These are phyloP conservation scores for Dicrostonyx torquatus DNA, from an alignment of 2,797 vertebrate genomes.

Conservation along the genomic window DNA sequence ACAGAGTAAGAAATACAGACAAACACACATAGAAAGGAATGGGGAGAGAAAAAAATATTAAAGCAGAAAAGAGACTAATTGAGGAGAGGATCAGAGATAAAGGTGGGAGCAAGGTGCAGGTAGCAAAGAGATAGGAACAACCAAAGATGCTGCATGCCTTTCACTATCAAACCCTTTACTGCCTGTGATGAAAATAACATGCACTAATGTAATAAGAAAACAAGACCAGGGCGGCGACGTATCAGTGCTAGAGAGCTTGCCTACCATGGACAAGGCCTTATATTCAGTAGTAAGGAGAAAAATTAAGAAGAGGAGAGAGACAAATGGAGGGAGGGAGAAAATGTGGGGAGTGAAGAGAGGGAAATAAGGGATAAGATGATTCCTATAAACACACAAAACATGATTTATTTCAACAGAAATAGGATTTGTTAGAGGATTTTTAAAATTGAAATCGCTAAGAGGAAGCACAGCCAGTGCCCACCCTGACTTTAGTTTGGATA, in stretches of 20 bases:
- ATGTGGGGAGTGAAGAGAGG: background rate
- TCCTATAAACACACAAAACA: background rate
- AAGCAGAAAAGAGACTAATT: background rate
- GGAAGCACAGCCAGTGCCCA: background rate
- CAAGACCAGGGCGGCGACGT: background rate
- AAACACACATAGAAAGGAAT: background rate
- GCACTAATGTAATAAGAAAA: background rate
- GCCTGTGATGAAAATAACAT: no score
- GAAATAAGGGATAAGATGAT: background rate
- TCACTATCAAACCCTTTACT: background rate
- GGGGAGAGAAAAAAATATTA: background rate
- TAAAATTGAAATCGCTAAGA: background rate
- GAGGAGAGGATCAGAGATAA: background rate
- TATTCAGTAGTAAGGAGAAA: background rate
- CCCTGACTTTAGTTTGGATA: background rate
- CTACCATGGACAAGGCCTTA: background rate
- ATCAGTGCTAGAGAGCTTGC: background rate
- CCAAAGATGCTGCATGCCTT: background rate
- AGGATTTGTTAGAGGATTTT: background rate
- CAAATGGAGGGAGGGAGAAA: background rate
- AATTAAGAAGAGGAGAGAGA: background rate
- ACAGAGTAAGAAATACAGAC: background rate
- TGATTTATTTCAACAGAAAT: background rate
- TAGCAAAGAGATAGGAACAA: background rate
- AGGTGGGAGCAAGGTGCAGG: fast-evolving